phyloP scores from a whole-genome alignment of 2,797 vertebrate genomes.

The Hafferia zeledoni region DNA sequence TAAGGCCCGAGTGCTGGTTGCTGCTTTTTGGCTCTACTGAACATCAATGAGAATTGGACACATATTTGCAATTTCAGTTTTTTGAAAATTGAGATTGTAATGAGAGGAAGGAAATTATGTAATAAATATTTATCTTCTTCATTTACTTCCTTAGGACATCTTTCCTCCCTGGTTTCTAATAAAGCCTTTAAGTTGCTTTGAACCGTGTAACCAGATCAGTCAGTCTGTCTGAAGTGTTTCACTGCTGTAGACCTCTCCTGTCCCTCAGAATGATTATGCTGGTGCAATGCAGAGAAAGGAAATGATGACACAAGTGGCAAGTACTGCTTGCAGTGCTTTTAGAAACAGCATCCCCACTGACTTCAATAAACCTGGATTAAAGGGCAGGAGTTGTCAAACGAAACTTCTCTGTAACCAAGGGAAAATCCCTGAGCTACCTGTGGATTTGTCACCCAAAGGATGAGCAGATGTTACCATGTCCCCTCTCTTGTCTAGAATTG shows the following conservation, averaged over 20 bases:
- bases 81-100: neutral
- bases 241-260: neutral
- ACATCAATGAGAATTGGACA: neutral
- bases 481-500: neutral
- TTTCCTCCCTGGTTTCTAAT: neutral
- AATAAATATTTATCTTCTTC: neutral
- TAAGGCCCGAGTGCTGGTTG: neutral
- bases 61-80: neutral
- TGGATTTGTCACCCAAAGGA: neutral
- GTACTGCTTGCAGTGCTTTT: neutral
- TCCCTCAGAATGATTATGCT: fast-evolving
- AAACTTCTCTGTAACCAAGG: neutral
- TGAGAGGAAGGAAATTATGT: neutral
- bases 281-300: neutral
- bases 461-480: neutral
- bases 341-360: neutral
- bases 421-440: neutral
- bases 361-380: neutral
- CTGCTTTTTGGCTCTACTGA: neutral
- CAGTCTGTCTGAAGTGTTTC: neutral
- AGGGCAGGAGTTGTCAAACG: neutral
- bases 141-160: neutral
- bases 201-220: neutral
- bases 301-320: neutral
- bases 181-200: neutral